Base-by-base conservation (phyloP, 2,888 invertebrate genomes). In the Bellardia bayeri region DNA sequence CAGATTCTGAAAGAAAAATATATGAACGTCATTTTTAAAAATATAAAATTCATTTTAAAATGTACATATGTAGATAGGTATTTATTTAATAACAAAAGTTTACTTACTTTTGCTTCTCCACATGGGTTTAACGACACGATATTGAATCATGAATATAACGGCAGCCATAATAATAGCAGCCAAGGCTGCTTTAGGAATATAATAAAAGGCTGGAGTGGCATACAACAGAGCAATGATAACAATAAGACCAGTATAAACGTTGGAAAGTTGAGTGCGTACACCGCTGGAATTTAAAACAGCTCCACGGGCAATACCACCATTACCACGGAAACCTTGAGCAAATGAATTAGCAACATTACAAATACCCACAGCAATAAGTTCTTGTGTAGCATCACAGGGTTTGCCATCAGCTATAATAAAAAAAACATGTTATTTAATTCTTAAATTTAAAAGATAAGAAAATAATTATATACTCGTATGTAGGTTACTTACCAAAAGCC, bases 161-260 rank as follows among this genome's bases (percentile, higher is more conserved):
- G 98, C 98, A 40, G 97, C 97, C 88, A 98, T 97, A 91, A 98
- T 98, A 90, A 99, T 97, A 1, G 97, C 97, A 2, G 98, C 98
- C 89, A 99, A 94, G 0, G 97, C 96, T 4, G 98, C 95, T 93
- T 97, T 97, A 1, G 98, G 98, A 91, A 98, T 98, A 93, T 95
- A 98, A 92, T 95, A 96, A 94, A 98, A 98, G 93, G 96, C 97
- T 16, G 97, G 97, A 2, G 98, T 98, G 92, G 98, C 96, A 93
- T 98, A 97, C 88, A 97, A 95, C 88, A 98, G 94, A 0, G 98
- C 97, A 87, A 98, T 92, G 81, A 98, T 96, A 64, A 98, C 98
- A 91, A 98, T 95, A 61, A 96, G 92, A 66, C 98, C 97, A 13
- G 98, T 97, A 92, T 97, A 97, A 66, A 98, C 92, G 40, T 98